phyloP scores from a whole-genome alignment of 2,113 vertebrate genomes.

The Otus sunia region DNA sequence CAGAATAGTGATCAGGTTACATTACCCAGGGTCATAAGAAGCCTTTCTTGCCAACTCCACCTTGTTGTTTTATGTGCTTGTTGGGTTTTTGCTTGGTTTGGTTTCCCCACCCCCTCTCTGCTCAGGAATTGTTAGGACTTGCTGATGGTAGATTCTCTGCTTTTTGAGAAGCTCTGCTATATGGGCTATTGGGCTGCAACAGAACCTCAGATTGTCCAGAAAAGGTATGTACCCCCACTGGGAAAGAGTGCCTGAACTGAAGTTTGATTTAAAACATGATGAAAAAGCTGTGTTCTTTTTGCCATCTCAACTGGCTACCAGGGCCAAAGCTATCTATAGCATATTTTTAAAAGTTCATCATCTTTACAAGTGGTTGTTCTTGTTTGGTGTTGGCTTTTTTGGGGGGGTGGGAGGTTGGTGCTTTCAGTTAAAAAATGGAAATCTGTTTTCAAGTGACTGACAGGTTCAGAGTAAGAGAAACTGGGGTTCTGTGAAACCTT shows the following conservation, averaged over 20 bases:
- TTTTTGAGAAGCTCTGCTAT: neutral
- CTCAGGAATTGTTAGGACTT: neutral
- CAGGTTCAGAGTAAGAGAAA: neutral
- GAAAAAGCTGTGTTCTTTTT: neutral
- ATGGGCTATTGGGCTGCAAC: neutral
- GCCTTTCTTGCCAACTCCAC: neutral
- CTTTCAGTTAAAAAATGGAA: neutral
- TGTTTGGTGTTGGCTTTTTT: neutral
- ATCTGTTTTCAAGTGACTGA: neutral
- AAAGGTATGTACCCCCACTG: fast-evolving
- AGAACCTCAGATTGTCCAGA: neutral
- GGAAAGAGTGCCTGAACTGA: neutral
- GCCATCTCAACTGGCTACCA: neutral
- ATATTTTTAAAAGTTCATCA: neutral
- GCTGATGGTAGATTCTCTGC: neutral
- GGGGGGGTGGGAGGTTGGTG: no score
- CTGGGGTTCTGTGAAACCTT: neutral
- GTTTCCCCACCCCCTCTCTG: no score
- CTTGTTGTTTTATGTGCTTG: neutral
- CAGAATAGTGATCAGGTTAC: neutral
- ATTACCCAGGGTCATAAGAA: neutral
- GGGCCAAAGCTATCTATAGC: neutral
- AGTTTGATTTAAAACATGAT: neutral
- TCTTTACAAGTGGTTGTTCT: neutral
- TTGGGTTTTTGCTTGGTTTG: neutral